Conservation (phyloP, 2,113 vertebrate genomes). For the Colaptes auratus region DNA sequence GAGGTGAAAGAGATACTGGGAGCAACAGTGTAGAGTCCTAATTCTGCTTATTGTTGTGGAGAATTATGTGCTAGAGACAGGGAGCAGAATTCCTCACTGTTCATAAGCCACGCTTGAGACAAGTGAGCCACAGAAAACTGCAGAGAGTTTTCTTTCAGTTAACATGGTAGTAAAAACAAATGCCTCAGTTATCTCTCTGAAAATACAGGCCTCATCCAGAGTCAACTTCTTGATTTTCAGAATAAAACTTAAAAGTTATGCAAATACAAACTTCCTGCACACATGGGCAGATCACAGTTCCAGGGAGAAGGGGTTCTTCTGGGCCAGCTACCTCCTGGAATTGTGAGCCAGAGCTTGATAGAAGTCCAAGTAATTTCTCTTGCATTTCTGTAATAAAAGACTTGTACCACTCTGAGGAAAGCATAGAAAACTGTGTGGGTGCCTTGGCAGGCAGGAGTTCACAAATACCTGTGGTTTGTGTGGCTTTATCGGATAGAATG, state of each 20-base stretch:
- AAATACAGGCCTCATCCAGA: background rate
- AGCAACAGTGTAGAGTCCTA: background rate
- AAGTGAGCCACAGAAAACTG: background rate
- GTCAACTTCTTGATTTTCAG: background rate
- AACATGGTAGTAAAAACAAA: background rate
- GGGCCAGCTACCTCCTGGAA: background rate
- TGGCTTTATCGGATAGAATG: conserved; percentile 28
- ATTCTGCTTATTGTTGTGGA: background rate
- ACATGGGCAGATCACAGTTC: background rate
- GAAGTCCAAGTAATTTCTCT: background rate
- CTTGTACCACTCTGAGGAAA: background rate
- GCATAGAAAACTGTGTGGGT: background rate
- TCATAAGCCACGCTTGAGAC: background rate
- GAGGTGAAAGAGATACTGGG: background rate
- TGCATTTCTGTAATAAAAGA: background rate
- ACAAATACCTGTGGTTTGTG: conserved; percentile 44
- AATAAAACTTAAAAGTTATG: background rate
- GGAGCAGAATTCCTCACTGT: background rate
- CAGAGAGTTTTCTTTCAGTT: background rate
- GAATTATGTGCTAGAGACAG: background rate
- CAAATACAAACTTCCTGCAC: background rate
- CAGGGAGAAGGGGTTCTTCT: background rate
- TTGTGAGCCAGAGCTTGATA: background rate
- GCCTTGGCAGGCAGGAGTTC: background rate
- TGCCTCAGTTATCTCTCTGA: background rate